These are phyloP conservation scores for Kradibia gibbosae DNA, from an alignment of 1,140 invertebrate species.

Conservation along the genomic window DNA sequence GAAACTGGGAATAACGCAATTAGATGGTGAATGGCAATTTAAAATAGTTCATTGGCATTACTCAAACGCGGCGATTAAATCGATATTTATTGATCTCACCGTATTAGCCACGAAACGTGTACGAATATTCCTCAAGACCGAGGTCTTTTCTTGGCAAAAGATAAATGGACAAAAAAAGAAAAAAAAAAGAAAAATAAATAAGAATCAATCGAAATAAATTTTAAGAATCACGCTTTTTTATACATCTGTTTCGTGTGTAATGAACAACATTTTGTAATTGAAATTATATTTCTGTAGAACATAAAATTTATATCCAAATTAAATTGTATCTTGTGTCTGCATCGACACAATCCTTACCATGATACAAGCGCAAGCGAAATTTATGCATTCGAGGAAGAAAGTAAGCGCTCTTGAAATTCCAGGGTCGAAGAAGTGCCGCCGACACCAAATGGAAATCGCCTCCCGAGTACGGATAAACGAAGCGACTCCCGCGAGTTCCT, in stretches of 20 bases:
- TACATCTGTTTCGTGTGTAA: background rate
- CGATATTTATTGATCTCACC: background rate
- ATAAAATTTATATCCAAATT: no score
- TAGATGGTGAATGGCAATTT: background rate
- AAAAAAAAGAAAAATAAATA: no score
- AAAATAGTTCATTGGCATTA: background rate
- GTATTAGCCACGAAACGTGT: background rate
- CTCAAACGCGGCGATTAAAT: background rate
- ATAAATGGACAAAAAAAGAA: background rate
- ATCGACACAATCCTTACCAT: no score
- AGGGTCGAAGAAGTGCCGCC: background rate
- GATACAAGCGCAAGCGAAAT: background rate
- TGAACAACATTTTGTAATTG: background rate
- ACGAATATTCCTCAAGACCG: background rate
- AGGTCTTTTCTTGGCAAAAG: background rate
- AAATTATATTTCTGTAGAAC: background rate
- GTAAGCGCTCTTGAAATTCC: background rate
- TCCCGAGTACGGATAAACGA: background rate
- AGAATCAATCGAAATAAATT: no score
- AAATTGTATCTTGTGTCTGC: no score
- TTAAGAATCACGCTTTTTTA: no score
- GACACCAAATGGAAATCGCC: background rate
- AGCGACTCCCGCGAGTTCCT: background rate
- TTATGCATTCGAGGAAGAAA: slow-evolving; percentile 17
- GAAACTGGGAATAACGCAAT: background rate